A percentile compares a stretch with the other conserved stretches of the same genome.
phyloP scores from a whole-genome alignment of 2,888 invertebrate species.

The Terebella lapidaria region DNA sequence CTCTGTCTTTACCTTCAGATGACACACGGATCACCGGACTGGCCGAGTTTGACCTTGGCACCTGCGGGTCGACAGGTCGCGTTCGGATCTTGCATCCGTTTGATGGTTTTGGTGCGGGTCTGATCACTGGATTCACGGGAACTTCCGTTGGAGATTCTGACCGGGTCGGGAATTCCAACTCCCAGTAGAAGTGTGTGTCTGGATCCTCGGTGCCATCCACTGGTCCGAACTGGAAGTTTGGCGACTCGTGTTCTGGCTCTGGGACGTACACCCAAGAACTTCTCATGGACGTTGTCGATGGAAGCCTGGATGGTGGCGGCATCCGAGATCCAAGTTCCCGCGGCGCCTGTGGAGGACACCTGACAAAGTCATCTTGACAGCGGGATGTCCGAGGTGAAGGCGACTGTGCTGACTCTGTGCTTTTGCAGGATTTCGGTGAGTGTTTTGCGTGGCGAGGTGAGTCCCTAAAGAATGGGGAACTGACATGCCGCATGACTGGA shows the following conservation, averaged over 20 bases:
- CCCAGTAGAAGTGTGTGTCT: conserved; percentile 1
- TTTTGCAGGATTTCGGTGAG: neutral
- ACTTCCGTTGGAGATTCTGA: neutral
- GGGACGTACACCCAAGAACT: neutral
- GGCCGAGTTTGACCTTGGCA: neutral
- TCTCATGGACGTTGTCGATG: neutral
- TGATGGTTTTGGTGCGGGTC: neutral
- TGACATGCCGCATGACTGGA: neutral
- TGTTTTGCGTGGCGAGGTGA: neutral
- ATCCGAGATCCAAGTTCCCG: neutral
- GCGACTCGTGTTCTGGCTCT: neutral
- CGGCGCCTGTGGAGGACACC: neutral
- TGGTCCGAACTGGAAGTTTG: neutral
- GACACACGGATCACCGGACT: neutral
- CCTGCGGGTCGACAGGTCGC: neutral
- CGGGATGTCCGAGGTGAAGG: neutral
- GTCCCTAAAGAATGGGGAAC: neutral
- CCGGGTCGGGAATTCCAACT: neutral
- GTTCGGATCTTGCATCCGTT: no score
- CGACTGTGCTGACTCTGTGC: neutral
- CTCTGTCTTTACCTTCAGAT: neutral
- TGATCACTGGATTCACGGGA: neutral
- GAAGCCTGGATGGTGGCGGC: neutral
- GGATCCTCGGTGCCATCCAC: neutral
- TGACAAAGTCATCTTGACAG: neutral